Conservation (phyloP, 2,888 invertebrate species). For the Ichneumon xanthorius region DNA sequence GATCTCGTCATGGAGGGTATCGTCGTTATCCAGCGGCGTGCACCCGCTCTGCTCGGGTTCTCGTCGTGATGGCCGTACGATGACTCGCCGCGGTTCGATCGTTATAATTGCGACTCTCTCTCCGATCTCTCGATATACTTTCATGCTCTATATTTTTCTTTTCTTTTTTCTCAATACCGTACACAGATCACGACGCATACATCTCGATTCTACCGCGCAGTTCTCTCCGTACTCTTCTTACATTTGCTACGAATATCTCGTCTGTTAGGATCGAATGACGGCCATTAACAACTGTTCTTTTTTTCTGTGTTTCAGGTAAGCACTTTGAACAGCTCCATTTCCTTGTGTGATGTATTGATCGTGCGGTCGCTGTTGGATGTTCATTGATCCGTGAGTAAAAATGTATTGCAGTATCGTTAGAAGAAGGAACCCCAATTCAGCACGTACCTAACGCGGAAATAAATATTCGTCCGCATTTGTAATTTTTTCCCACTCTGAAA, state of each 20-base stretch:
- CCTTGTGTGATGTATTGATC: background rate
- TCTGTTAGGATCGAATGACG: no score
- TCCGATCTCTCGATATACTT: slow-evolving; percentile 59
- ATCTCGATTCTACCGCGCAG: background rate
- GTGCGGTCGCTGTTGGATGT: background rate
- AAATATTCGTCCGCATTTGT: background rate
- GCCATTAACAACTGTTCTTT: slow-evolving; percentile 57
- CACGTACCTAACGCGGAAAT: background rate
- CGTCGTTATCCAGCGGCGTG: slow-evolving; percentile 32
- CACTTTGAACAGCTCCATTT: slow-evolving; percentile 54
- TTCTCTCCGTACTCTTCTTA: background rate
- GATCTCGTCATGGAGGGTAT: slow-evolving; percentile 54
- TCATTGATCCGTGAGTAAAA: slow-evolving; percentile 9
- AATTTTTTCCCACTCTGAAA: background rate
- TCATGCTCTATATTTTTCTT: slow-evolving; percentile 22
- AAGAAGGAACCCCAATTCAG: background rate
- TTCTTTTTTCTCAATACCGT: background rate
- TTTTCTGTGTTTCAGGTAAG: slow-evolving; percentile 80
- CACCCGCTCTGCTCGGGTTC: slow-evolving; percentile 35
- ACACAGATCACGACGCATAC: background rate
- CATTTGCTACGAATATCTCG: slow-evolving; percentile 1
- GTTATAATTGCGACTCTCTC: slow-evolving; percentile 63
- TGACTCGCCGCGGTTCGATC: slow-evolving; percentile 64
- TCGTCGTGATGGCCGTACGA: slow-evolving; percentile 59
- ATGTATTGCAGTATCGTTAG: background rate